These are phyloP conservation scores for Hyppa rectilinea DNA, from an alignment of 2,888 invertebrate genomes.

Conservation along the genomic window DNA sequence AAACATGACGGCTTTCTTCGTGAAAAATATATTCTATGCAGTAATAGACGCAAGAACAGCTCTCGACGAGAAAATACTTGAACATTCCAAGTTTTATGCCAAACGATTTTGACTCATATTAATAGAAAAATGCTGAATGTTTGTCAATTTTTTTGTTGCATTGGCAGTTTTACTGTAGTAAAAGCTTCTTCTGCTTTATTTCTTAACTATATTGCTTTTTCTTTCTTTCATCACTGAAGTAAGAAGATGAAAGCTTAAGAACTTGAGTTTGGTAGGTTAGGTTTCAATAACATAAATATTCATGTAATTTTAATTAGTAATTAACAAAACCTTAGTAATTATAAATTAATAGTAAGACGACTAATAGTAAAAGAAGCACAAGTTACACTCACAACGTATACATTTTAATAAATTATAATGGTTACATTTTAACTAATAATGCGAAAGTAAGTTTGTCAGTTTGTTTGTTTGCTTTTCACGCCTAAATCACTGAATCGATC, in stretches of 20 bases:
- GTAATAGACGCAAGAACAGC: slow-evolving; percentile 63
- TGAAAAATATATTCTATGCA: slow-evolving; percentile 80
- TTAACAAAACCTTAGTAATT: background rate
- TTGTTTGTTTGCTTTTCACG: too few species aligned
- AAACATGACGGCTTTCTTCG: slow-evolving; percentile 73
- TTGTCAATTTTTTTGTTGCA: background rate
- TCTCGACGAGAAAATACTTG: slow-evolving; percentile 74
- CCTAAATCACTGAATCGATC: too few species aligned
- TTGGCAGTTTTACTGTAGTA: background rate
- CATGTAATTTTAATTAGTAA: background rate
- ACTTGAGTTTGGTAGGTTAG: background rate
- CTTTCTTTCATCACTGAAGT: background rate
- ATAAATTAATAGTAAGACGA: background rate
- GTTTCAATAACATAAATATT: background rate
- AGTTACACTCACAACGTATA: background rate
- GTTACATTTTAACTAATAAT: too few species aligned
- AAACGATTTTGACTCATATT: slow-evolving; percentile 24
- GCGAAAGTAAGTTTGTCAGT: too few species aligned
- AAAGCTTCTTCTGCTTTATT: background rate
- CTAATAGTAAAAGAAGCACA: background rate
- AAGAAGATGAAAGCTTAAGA: background rate
- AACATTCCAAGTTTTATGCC: slow-evolving; percentile 41
- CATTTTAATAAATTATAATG: background rate
- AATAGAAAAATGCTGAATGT: background rate
- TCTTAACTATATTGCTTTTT: background rate